Percentiles rank a stretch among this genome's conserved stretches.
These are phyloP conservation scores for Tricholauxania praeusta DNA, from an alignment of 2,888 invertebrate species.

Conservation along the genomic window DNA sequence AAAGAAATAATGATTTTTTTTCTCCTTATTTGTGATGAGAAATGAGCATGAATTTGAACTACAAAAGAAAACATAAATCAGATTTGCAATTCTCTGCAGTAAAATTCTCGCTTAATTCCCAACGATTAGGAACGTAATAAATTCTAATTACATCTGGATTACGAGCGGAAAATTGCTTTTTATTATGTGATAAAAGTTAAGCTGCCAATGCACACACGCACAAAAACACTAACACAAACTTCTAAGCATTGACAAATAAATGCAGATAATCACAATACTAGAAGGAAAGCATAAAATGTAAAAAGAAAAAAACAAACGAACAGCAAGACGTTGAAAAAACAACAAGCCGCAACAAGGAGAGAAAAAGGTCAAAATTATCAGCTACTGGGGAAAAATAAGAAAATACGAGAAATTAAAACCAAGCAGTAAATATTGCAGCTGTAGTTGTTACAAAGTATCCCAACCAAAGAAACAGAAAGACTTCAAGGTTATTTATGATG, in stretches of 20 bases:
- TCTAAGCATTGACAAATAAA: slow-evolving; percentile 11
- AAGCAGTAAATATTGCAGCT: background rate
- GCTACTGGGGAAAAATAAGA: background rate
- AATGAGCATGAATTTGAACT: background rate
- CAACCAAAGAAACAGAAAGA: too few relatives aligned
- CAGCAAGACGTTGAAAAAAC: background rate
- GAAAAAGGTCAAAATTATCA: slow-evolving; percentile 16
- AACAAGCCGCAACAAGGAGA: background rate
- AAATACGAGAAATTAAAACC: slow-evolving; percentile 7
- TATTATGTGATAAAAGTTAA: slow-evolving; percentile 42
- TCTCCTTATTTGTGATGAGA: too few relatives aligned
- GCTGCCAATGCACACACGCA: slow-evolving; percentile 4
- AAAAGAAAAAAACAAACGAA: background rate
- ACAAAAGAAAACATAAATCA: slow-evolving; percentile 14
- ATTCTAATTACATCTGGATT: slow-evolving; percentile 42
- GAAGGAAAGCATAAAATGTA: background rate
- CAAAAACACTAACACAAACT: background rate
- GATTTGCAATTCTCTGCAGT: slow-evolving; percentile 6
- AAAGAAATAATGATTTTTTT: too few relatives aligned
- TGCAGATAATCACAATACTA: slow-evolving; percentile 20
- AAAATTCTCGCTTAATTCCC: slow-evolving; percentile 26
- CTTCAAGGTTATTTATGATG: too few relatives aligned
- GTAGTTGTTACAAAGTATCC: background rate
- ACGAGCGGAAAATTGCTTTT: slow-evolving; percentile 41
- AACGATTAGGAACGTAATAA: slow-evolving; percentile 40